Evolutionary conservation across 2,888 invertebrate species (phyloP), one percentile per base, ranked within the genome.

Genomic region (Nomada fabriciana): DNA sequence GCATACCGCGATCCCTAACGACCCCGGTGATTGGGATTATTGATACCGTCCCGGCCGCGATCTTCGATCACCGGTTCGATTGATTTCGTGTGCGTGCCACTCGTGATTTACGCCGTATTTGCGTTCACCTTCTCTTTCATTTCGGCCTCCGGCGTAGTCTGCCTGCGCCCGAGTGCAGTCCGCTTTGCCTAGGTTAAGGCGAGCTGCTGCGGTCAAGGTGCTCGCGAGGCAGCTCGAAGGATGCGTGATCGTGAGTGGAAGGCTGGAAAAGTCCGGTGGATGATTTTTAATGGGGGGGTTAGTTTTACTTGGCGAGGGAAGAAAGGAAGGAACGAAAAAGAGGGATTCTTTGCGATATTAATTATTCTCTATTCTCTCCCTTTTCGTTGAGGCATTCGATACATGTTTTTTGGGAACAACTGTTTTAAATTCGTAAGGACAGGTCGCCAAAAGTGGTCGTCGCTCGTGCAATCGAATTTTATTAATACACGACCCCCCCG

Each of bases 41-140:
- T 79, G 71, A 81, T 84, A 86, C 68, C 29, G 20, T 20, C 53
- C 11, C 13, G 13, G 20, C 43, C 69, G 23, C 79, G 80, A 80
- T 80, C 79, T 71, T 61, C 80, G 71, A 79, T 80, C 80, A 71
- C 67, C 55, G 42, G 65, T 57, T 29, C 80, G 80, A 80, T 67
- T 80, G 80, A 80, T 80, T 80, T 79, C 80, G 42, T 61, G 71
- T 72, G 80, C 80, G 60, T 71, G 65, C 80, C 50, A 47, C 43
- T 43, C 65, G 65, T 80, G 80, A 80, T 80, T 80, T 80, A 80
- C 80, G 67, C 61, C 71, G 80, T 80, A 80, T 80, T 80, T 80
- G 80, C 80, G 80, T 80, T 80, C 67, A 53, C 67, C 55, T 80
- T 80, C 80, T 80, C 80, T 80, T 80, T 80, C 80, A 61, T 80